Conservation (phyloP, 2,888 invertebrate genomes). For the Thymelicus acteon region DNA sequence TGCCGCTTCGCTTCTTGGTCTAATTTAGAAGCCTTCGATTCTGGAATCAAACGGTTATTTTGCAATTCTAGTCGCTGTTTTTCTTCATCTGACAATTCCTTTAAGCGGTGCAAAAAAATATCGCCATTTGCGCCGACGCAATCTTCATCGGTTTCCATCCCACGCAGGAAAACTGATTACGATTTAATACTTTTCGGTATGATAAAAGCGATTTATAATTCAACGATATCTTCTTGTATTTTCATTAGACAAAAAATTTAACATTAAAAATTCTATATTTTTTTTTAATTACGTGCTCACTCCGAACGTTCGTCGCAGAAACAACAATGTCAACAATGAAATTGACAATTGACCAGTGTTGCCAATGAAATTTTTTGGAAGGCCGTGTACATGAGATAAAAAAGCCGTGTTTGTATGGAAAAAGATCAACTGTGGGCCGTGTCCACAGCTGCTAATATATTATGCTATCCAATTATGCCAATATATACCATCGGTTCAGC, state of each 20-base stretch:
- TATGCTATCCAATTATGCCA: no score
- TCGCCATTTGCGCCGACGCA: slow-evolving; percentile 55
- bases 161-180: not conserved
- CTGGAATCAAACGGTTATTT: slow-evolving; percentile 84
- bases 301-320: no score
- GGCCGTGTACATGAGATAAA: no score
- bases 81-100: slow-evolving; percentile 85
- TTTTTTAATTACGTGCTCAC: no score
- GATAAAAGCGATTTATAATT: not conserved
- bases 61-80: slow-evolving; percentile 87
- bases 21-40: slow-evolving; percentile 90
- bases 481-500: no score
- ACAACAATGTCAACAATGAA: no score
- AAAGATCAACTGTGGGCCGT: no score
- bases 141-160: slow-evolving; percentile 71
- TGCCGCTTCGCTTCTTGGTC: slow-evolving; percentile 94
- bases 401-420: no score
- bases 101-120: slow-evolving; percentile 71
- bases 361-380: no score
- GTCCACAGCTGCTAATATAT: no score
- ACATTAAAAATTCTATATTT: slow-evolving; percentile 29
- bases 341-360: no score
- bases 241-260: slow-evolving; percentile 37
- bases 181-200: not conserved
- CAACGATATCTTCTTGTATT: slow-evolving; percentile 35